These are phyloP conservation scores for Belonocnema kinseyi DNA, from an alignment of 1,140 invertebrate species.

Conservation along the genomic window DNA sequence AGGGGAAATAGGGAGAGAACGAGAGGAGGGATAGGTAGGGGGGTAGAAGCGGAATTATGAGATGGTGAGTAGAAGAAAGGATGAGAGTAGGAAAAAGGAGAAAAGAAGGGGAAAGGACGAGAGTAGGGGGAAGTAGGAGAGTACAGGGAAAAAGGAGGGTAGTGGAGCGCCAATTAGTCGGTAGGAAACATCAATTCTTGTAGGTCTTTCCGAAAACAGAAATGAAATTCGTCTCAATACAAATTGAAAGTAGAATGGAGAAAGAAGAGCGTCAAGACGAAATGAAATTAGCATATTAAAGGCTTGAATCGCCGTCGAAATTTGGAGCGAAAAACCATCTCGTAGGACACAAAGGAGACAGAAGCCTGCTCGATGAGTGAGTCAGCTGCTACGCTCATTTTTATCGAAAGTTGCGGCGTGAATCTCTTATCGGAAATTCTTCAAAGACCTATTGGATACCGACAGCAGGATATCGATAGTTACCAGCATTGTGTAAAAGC, in stretches of 20 bases:
- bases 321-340: neutral
- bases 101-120: no score
- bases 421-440: slow-evolving; percentile 27
- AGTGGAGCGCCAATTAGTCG: no score
- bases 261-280: slow-evolving; percentile 55
- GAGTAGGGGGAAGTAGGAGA: no score
- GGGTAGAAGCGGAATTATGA: no score
- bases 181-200: neutral
- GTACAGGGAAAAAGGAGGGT: no score
- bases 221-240: slow-evolving; percentile 34
- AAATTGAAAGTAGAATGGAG: slow-evolving; percentile 62
- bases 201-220: neutral
- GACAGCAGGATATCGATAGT: slow-evolving; percentile 11
- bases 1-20: no score
- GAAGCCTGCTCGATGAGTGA: neutral
- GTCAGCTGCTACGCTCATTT: slow-evolving; percentile 11
- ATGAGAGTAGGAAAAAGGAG: no score
- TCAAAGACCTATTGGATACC: slow-evolving; percentile 7
- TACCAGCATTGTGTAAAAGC: neutral
- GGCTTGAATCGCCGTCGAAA: slow-evolving; percentile 27
- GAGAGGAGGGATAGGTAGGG: no score
- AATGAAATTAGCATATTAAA: slow-evolving; percentile 71
- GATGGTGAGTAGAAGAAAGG: no score
- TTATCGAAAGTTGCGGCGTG: slow-evolving; percentile 15
- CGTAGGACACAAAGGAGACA: neutral